A percentile compares a stretch with the other conserved stretches of the same genome.
phyloP scores from a whole-genome alignment of 2,888 invertebrate genomes.

The Coenonympha arcania region DNA sequence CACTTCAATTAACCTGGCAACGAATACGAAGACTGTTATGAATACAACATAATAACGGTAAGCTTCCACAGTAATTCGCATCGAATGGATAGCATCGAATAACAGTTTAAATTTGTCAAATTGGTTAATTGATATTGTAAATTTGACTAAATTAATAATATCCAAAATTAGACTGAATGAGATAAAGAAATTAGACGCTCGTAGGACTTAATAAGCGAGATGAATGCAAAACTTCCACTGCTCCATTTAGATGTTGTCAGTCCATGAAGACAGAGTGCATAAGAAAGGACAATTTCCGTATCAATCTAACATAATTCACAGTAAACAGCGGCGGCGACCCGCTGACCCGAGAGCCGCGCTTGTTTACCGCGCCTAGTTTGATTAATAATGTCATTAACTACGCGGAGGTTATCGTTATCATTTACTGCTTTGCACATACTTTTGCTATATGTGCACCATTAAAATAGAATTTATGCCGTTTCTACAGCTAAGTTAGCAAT shows the following conservation, averaged over 20 bases:
- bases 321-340: constrained; percentile 27
- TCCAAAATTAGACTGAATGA: too few species aligned
- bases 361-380: constrained; percentile 59
- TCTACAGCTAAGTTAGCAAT: not conserved
- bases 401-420: constrained; percentile 58
- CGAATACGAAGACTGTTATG: too few species aligned
- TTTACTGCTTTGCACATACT: constrained; percentile 15
- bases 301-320: constrained; percentile 28
- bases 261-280: constrained; percentile 36
- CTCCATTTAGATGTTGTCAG: constrained; percentile 15
- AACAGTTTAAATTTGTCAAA: too few species aligned
- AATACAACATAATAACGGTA: too few species aligned
- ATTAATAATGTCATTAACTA: constrained; percentile 53
- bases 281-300: constrained; percentile 34
- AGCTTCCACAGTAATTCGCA: too few species aligned
- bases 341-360: constrained; percentile 46
- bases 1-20: too few species aligned
- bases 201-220: too few species aligned
- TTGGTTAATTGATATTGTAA: too few species aligned
- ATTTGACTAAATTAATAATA: too few species aligned
- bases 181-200: too few species aligned
- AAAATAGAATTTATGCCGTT: constrained; percentile 30
- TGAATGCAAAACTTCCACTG: constrained; percentile 1
- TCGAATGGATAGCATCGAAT: too few species aligned
- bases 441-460: constrained; percentile 31